phyloP scores from a whole-genome alignment of 2,113 vertebrate genomes.

The Microcebus griseorufus region DNA sequence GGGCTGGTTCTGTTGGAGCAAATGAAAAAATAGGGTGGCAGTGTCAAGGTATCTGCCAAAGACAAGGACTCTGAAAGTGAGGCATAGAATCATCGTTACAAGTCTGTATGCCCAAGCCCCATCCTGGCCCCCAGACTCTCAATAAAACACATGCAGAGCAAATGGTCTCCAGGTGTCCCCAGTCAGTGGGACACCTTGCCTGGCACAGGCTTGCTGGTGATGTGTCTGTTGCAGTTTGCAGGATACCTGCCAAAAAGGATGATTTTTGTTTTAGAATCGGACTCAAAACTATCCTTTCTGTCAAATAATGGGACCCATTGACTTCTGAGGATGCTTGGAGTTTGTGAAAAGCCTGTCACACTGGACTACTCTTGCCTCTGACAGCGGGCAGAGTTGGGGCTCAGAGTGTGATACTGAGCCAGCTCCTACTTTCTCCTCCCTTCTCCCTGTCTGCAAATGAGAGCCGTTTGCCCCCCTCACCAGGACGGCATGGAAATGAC shows the following conservation, averaged over 20 bases:
- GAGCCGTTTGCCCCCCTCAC: background rate
- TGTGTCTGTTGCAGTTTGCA: background rate
- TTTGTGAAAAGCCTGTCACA: background rate
- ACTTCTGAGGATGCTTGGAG: background rate
- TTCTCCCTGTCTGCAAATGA: background rate
- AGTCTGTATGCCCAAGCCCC: background rate
- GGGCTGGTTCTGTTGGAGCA: background rate
- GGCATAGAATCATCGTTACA: background rate
- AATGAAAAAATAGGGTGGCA: background rate
- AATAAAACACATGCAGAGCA: background rate
- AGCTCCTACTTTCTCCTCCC: no score
- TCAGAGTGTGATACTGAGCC: background rate
- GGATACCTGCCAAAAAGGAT: background rate
- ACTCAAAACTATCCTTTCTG: background rate
- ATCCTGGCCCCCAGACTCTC: background rate
- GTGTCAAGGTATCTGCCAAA: background rate
- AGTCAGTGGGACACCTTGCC: fast-evolving
- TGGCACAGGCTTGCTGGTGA: background rate
- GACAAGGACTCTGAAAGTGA: no score
- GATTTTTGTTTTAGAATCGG: background rate
- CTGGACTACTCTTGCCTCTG: background rate
- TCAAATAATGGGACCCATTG: background rate
- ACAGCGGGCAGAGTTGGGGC: background rate
- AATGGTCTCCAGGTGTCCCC: background rate
- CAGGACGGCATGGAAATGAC: background rate